phyloP scores from a whole-genome alignment of 1,140 invertebrate species.

The Hypothenemus hampei region DNA sequence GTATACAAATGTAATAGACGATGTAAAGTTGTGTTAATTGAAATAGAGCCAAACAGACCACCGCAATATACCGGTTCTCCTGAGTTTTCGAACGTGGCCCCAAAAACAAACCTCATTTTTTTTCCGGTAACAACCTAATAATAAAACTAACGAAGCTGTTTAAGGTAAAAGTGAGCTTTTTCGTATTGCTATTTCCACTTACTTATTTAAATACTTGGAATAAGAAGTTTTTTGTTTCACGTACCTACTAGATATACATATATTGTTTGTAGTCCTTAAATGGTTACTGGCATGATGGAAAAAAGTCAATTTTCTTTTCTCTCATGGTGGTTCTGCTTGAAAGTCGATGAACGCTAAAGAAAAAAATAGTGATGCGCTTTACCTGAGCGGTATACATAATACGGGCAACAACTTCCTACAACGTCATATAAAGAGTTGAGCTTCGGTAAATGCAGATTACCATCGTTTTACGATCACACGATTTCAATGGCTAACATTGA shows the following conservation, averaged over 20 bases:
- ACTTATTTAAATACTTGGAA: too few species aligned
- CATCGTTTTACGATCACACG: slow-evolving; percentile 19
- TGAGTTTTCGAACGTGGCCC: neutral
- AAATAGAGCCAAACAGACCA: slow-evolving; percentile 5
- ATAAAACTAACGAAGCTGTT: too few species aligned
- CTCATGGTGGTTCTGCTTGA: slow-evolving; percentile 2
- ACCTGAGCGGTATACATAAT: slow-evolving; percentile 17
- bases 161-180: too few species aligned
- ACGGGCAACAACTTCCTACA: slow-evolving; percentile 14
- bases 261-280: too few species aligned
- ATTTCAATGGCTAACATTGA: slow-evolving; percentile 20
- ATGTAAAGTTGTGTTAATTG: slow-evolving; percentile 4
- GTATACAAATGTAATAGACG: slow-evolving; percentile 3
- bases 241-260: too few species aligned
- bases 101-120: too few species aligned
- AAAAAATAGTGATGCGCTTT: slow-evolving; percentile 9
- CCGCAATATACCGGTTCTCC: neutral
- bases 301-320: slow-evolving; percentile 10
- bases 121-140: neutral
- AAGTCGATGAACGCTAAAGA: too few species aligned
- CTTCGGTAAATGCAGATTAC: slow-evolving; percentile 12
- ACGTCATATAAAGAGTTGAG: slow-evolving; percentile 14
- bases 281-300: neutral
- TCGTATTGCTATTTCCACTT: too few species aligned
- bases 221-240: too few species aligned